phyloP scores from a whole-genome alignment of 2,113 vertebrate genomes.

The Willisornis vidua region DNA sequence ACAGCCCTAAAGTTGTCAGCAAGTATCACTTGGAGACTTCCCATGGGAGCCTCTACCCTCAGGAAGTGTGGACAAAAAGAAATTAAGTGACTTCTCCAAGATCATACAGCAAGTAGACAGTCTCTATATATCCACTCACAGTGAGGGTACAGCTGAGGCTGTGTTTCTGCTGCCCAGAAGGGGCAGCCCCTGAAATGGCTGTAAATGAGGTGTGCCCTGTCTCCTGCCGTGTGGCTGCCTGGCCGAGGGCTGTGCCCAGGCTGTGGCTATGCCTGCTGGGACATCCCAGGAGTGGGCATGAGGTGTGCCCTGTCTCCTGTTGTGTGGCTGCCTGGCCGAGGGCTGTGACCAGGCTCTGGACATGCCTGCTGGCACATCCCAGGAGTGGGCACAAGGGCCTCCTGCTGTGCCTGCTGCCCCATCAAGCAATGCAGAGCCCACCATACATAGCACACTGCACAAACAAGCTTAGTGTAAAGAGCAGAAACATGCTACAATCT shows the following conservation, averaged over 20 bases:
- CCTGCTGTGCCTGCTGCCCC: background rate
- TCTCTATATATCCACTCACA: background rate
- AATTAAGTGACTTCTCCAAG: background rate
- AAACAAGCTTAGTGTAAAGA: background rate
- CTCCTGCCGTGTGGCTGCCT: fast-evolving
- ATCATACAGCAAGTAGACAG: too few species aligned
- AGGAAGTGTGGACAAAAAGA: background rate
- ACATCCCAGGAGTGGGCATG: background rate
- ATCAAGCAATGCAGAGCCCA: background rate
- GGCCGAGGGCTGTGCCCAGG: background rate
- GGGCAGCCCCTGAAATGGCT: background rate
- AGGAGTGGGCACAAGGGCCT: background rate
- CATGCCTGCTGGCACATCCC: background rate
- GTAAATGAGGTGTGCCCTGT: background rate
- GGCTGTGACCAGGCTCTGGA: background rate
- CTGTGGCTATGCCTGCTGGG: background rate
- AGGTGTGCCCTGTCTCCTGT: background rate
- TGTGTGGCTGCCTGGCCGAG: fast-evolving
- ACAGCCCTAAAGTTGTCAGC: background rate
- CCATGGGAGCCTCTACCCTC: background rate
- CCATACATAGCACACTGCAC: background rate
- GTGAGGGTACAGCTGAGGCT: background rate
- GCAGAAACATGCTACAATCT: background rate
- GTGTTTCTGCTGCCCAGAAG: background rate
- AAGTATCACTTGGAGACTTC: background rate